Percentiles rank a stretch among this genome's conserved stretches.
These are phyloP conservation scores for Drosophila monieri DNA, from an alignment of 2,888 invertebrate species.

Conservation along the genomic window DNA sequence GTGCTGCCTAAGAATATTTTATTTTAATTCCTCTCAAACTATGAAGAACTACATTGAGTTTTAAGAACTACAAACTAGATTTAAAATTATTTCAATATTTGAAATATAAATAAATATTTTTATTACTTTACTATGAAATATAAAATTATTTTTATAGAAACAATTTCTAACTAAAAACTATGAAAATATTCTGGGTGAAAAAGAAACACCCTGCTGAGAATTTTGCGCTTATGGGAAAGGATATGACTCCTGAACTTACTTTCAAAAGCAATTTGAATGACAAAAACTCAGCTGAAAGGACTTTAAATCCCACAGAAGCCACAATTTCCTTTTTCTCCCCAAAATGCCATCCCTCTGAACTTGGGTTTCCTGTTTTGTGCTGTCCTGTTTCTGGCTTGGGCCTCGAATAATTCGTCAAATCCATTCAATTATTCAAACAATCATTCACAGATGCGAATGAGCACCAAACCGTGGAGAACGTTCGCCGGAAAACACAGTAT, in stretches of 20 bases:
- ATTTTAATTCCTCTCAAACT: background rate
- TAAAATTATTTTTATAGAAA: background rate
- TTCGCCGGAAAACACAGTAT: background rate
- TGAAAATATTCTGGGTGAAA: background rate
- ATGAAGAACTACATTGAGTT: too few relatives aligned
- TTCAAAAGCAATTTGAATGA: background rate
- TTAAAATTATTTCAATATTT: too few relatives aligned
- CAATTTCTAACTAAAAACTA: background rate
- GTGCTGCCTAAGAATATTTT: too few relatives aligned
- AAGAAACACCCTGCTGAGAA: background rate
- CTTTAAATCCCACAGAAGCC: background rate
- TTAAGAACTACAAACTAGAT: too few relatives aligned
- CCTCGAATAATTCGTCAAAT: constrained; percentile 39
- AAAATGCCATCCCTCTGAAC: background rate
- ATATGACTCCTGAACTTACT: background rate
- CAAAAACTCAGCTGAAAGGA: constrained; percentile 4
- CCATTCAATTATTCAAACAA: constrained; percentile 50
- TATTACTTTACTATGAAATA: too few relatives aligned
- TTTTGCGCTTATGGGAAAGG: background rate
- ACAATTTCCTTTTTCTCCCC: background rate
- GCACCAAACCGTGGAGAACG: constrained; percentile 13
- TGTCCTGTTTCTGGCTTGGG: constrained; percentile 1
- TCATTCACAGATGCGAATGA: constrained; percentile 41
- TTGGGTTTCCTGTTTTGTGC: background rate
- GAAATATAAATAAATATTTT: too few relatives aligned